Evolutionary conservation across 1,140 invertebrate species (phyloP).

Genomic region (Penaeus japonicus): DNA sequence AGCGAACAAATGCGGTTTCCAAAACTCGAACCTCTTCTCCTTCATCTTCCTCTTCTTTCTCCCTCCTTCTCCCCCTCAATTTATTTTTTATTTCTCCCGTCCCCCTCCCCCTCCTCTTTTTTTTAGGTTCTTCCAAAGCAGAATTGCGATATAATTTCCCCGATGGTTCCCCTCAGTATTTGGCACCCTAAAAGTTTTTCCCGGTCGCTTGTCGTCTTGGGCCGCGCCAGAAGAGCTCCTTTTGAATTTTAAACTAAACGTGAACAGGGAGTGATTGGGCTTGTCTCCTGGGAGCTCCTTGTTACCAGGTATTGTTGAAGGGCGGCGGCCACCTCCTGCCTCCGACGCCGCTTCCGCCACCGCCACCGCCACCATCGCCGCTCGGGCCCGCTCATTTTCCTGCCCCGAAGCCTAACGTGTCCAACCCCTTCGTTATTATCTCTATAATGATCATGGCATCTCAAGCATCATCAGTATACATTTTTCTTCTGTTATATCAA

Average conservation of each 20-base stretch:
- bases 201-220: slow-evolving; percentile 6
- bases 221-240: background rate
- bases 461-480: no score
- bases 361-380: no score
- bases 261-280: slow-evolving; percentile 45
- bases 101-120: background rate
- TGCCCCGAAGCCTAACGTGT: no score
- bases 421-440: no score
- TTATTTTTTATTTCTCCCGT: background rate
- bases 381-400: no score
- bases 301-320: slow-evolving; percentile 45
- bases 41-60: background rate
- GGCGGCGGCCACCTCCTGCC: background rate
- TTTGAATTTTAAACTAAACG: slow-evolving; percentile 46
- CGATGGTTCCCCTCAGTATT: slow-evolving; percentile 28
- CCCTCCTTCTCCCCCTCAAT: background rate
- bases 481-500: no score
- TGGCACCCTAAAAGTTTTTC: slow-evolving; percentile 26
- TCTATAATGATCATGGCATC: no score
- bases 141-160: slow-evolving; percentile 31
- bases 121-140: no score
- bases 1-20: no score
- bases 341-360: background rate
- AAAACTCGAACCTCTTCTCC: background rate
- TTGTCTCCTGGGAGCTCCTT: slow-evolving; percentile 44